Evolutionary conservation across 2,797 vertebrate genomes (phyloP).

Genomic region (Orientallactaga sibirica): DNA sequence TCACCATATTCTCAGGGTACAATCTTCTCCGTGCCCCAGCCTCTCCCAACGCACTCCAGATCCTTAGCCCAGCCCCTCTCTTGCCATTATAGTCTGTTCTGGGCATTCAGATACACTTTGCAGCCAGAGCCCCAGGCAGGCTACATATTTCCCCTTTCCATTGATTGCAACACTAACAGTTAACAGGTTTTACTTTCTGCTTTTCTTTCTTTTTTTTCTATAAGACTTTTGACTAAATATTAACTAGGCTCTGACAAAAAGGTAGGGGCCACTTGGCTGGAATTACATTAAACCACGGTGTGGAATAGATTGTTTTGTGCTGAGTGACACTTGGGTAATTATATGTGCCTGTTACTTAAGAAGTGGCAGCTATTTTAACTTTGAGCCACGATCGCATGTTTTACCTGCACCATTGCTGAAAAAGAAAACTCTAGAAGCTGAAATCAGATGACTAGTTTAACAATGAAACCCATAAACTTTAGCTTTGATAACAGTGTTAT

Average conservation of each 20-base stretch:
- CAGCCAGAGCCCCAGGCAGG: not conserved
- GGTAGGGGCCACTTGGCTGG: not conserved
- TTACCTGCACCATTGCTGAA: not conserved
- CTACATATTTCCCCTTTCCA: accelerated
- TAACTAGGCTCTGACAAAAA: not conserved
- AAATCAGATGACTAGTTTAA: not conserved
- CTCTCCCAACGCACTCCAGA: not conserved
- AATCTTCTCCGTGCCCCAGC: not conserved
- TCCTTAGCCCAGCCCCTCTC: not conserved
- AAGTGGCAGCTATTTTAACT: not conserved
- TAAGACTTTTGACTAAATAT: not conserved
- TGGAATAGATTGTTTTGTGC: not conserved
- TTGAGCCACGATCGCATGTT: not conserved
- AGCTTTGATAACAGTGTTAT: not conserved
- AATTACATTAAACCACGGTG: accelerated
- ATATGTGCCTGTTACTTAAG: no score
- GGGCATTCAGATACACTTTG: not conserved
- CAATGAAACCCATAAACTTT: not conserved
- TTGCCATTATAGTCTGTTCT: not conserved
- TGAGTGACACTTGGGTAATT: accelerated
- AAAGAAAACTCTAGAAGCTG: slow-evolving; percentile 37
- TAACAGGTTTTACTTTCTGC: not conserved
- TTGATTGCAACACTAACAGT: not conserved
- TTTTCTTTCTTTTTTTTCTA: not conserved
- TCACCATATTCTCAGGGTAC: not conserved